These are phyloP conservation scores for Zosterops hypoxanthus DNA, from an alignment of 2,113 vertebrate genomes.

Conservation along the genomic window DNA sequence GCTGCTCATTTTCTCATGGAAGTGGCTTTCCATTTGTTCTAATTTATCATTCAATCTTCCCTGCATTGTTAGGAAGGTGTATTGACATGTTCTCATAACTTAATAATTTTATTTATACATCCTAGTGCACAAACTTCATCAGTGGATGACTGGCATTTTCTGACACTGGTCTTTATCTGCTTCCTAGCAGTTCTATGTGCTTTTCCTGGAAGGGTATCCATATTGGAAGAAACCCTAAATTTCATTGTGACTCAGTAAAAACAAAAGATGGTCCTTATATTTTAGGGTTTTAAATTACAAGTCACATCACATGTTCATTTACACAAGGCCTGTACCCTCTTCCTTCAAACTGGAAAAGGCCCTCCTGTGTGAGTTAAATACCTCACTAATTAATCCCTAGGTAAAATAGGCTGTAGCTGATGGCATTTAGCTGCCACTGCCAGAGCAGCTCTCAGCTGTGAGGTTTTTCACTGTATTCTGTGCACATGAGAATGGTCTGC, in stretches of 20 bases:
- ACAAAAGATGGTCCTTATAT: neutral
- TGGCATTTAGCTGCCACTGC: neutral
- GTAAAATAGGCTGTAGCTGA: neutral
- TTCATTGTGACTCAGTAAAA: neutral
- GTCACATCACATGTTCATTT: neutral
- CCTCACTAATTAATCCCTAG: conserved; percentile 10
- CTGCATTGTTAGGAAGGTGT: neutral
- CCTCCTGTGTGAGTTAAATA: neutral
- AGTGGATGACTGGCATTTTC: neutral
- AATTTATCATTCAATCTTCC: neutral
- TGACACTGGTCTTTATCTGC: neutral
- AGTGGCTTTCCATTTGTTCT: neutral
- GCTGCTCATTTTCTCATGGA: neutral
- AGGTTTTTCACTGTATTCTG: neutral
- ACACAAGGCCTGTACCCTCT: neutral
- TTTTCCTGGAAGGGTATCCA: neutral
- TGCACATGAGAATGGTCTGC: neutral
- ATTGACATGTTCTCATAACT: neutral
- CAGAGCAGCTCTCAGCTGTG: neutral
- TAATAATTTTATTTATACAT: neutral
- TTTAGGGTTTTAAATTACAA: neutral
- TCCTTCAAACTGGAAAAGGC: neutral
- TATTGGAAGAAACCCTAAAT: neutral
- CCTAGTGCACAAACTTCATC: neutral
- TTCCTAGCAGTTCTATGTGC: neutral